Conservation (phyloP, 2,113 vertebrate genomes). For the Chamaea fasciata region DNA sequence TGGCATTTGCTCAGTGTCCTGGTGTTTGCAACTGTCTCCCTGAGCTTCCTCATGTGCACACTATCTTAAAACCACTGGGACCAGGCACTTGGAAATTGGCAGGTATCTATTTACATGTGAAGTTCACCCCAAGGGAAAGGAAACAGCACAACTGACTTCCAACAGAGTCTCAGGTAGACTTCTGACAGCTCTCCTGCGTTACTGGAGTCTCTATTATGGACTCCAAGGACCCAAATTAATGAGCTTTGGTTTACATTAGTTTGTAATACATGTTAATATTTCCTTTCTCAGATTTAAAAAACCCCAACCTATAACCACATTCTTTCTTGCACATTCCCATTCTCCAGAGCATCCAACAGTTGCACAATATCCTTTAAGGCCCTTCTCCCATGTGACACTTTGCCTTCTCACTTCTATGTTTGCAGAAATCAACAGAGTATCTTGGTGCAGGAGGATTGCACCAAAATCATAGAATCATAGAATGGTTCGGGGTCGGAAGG, state of each 20-base stretch:
- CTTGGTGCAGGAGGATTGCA: background rate
- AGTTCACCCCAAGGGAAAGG: background rate
- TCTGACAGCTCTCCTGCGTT: background rate
- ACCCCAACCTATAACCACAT: background rate
- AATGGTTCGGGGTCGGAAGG: background rate
- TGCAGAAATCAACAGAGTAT: background rate
- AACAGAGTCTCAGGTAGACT: background rate
- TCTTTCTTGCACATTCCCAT: background rate
- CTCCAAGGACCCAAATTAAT: background rate
- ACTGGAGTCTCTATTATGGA: background rate
- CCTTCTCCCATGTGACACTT: background rate
- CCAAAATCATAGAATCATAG: background rate
- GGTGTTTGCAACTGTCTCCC: background rate
- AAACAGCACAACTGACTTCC: background rate
- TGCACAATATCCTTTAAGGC: background rate
- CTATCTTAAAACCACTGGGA: background rate
- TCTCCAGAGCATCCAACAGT: background rate
- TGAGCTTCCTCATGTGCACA: background rate
- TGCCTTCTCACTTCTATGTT: background rate
- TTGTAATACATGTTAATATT: background rate
- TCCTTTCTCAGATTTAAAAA: background rate
- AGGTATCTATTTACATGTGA: background rate
- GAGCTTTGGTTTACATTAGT: background rate
- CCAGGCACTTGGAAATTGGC: background rate
- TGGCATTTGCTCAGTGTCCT: background rate